Conservation (phyloP, 2,797 vertebrate species). For the Sebastiscus tertius region DNA sequence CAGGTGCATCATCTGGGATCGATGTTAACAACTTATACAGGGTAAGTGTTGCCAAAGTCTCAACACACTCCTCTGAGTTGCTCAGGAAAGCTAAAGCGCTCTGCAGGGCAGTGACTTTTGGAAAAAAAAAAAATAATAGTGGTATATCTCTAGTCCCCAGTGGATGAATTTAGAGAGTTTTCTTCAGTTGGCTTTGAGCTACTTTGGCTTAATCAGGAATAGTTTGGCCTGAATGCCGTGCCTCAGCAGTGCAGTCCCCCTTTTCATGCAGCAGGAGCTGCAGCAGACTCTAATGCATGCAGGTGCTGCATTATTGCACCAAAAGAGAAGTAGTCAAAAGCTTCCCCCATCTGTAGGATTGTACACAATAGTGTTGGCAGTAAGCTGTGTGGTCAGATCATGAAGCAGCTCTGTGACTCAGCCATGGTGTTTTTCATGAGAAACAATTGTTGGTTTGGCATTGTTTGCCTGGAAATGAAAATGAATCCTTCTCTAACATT, state of each 20-base stretch:
- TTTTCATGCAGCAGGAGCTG: conserved; percentile 23
- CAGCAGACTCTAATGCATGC: neutral
- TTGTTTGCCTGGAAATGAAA: neutral
- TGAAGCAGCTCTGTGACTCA: conserved; percentile 3
- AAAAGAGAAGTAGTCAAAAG: neutral
- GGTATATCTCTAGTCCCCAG: conserved; percentile 6
- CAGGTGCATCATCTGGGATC: conserved; percentile 30
- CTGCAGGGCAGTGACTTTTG: conserved; percentile 20
- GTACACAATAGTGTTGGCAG: neutral
- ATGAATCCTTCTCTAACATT: neutral
- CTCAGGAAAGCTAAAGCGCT: conserved; percentile 19
- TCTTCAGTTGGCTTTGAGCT: conserved; percentile 8
- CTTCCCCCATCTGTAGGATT: neutral
- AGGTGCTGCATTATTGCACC: conserved; percentile 34
- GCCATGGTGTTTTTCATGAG: neutral
- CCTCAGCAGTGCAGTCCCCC: conserved; percentile 6
- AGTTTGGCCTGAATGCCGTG: conserved; percentile 22
- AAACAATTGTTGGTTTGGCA: neutral
- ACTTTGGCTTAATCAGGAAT: conserved; percentile 21
- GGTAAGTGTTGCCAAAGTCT: conserved; percentile 35
- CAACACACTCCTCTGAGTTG: neutral
- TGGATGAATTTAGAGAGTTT: conserved; percentile 21
- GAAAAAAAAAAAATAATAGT: conserved; percentile 37
- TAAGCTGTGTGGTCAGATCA: neutral
- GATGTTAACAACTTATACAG: conserved; percentile 29